Evolutionary conservation across 2,113 vertebrate genomes (phyloP).

Genomic region (Oryzias woworae): DNA sequence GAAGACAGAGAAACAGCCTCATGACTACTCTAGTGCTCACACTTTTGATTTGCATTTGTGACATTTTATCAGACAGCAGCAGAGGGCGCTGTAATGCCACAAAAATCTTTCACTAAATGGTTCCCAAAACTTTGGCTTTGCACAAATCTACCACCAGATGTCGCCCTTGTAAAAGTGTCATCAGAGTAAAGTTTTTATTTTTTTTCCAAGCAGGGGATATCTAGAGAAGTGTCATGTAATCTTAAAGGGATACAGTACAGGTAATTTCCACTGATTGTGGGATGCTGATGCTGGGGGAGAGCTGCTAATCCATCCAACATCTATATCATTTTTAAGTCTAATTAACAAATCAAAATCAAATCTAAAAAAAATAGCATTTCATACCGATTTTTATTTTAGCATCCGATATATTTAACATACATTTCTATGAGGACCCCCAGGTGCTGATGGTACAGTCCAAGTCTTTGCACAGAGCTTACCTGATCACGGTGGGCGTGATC

Average conservation of each 20-base stretch:
- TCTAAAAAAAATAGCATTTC: not conserved
- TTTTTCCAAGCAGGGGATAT: conserved; percentile 19
- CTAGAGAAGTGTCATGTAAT: conserved; percentile 38
- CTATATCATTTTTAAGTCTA: not conserved
- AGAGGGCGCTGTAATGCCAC: conserved; percentile 60
- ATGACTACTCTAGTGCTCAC: too few relatives aligned
- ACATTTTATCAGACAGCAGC: conserved; percentile 43
- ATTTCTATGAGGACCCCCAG: not conserved
- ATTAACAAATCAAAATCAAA: too few relatives aligned
- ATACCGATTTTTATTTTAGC: not conserved
- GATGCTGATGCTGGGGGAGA: not conserved
- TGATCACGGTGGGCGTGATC: conserved; percentile 96
- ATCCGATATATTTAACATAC: not conserved
- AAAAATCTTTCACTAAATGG: not conserved
- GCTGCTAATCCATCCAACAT: conserved; percentile 11
- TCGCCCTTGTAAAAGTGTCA: not conserved
- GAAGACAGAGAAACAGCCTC: conserved; percentile 7
- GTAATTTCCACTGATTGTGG: not conserved
- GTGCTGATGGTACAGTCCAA: not conserved
- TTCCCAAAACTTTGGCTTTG: not conserved
- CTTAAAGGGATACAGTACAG: not conserved
- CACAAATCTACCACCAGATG: conserved; percentile 38
- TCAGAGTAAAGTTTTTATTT: conserved; percentile 21
- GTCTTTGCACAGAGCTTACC: conserved; percentile 73
- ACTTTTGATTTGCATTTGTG: conserved; percentile 4